Base-by-base conservation (phyloP, 1,140 invertebrate species). In the Neodiprion pinetum region DNA sequence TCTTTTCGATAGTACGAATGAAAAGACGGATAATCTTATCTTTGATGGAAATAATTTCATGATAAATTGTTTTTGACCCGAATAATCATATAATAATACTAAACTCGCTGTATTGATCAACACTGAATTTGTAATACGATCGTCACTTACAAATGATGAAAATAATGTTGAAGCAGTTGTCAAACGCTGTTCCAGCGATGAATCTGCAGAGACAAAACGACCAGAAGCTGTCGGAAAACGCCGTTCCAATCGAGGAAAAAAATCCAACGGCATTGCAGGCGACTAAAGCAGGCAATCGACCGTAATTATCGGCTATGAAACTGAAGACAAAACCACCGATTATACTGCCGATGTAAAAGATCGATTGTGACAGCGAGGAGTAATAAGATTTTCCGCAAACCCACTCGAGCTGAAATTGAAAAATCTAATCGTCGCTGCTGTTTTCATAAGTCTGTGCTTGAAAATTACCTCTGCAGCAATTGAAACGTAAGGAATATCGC, bases 351-450 rank as follows among this genome's bases (percentile, higher is more conserved):
- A 61, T 61, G n/a, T 61, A 61, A n/a, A 61, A 61, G 11, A 61
- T n/a, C 11, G 53, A 61, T 61, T 61, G 53, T 0, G 53, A 1
- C n/a, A 61, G 11, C 0, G 92, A 91, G 1, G 93, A 90, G 61
- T 92, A 83, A 70, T 92, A 92, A 73, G 91, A 91, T 72, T 93
- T 89, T 11, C 94, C 93, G 81, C 94, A 95, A 21, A 95, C 94
- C 94, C 94, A 95, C 77, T 94, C 90, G 80, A 93, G 86, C 90
- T 95, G 82, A 69, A 90, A 47, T 70, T 61, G 11, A 61, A 11
- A 5, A 40, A 40, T 61, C 0, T 61, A 61, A 12, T 1, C 28
- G 5, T 40, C 28, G 28, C 28, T 40, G 5, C 28, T 40, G 28
- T 3, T 5, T 40, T 0, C 28, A 5, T 40, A 3, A 40, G 0